These are phyloP conservation scores for Amyelois transitella DNA, from an alignment of 1,140 invertebrate species.

Conservation along the genomic window DNA sequence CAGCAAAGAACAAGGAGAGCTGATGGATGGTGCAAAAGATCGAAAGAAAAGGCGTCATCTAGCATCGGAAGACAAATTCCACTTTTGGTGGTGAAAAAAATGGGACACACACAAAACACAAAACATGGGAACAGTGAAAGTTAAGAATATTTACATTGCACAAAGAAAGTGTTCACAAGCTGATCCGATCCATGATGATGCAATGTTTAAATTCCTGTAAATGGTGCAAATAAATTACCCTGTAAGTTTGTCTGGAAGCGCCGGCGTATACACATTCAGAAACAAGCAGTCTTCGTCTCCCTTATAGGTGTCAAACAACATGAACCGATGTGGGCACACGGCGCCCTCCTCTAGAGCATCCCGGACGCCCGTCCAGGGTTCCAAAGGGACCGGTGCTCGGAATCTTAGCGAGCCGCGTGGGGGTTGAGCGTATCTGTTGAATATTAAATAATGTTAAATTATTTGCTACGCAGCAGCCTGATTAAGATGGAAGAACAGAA, in stretches of 20 bases:
- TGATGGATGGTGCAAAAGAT: no score
- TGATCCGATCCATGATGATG: no score
- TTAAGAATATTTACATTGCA: no score
- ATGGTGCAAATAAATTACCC: conserved; percentile 35
- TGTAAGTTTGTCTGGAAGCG: conserved; percentile 63
- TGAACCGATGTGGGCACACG: conserved; percentile 75
- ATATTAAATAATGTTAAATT: neutral
- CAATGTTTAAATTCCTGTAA: no score
- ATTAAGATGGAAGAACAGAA: neutral
- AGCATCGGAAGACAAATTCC: no score
- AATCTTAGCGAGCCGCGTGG: conserved; percentile 66
- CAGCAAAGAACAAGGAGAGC: neutral
- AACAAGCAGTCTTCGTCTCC: conserved; percentile 76
- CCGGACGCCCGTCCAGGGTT: conserved; percentile 77
- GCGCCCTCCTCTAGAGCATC: conserved; percentile 77
- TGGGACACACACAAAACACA: no score
- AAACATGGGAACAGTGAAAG: no score
- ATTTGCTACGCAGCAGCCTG: neutral
- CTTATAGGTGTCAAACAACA: conserved; percentile 76
- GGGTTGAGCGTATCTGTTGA: conserved; percentile 63
- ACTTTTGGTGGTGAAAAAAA: no score
- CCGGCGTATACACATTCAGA: conserved; percentile 75
- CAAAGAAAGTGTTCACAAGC: no score
- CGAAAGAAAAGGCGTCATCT: no score
- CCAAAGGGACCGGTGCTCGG: conserved; percentile 74